These are phyloP conservation scores for Parnassius glacialis DNA, from an alignment of 2,888 invertebrate genomes.

Conservation along the genomic window DNA sequence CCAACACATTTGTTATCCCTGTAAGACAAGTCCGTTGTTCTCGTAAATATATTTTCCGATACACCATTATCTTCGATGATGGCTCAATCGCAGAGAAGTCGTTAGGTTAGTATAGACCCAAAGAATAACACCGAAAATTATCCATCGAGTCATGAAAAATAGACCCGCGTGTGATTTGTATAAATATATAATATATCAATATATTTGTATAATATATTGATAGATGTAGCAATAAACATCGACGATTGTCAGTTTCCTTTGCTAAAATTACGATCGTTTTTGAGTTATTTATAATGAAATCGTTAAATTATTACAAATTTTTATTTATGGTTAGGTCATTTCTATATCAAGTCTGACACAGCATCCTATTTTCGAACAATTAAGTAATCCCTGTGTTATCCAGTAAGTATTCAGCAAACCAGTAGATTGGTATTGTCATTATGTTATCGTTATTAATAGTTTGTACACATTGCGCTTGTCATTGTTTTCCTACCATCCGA, in stretches of 20 bases:
- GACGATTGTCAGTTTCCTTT: conserved; percentile 65
- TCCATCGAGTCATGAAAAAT: conserved; percentile 1
- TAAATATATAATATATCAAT: too few relatives aligned
- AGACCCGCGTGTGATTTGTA: conserved; percentile 15
- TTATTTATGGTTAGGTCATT: neutral
- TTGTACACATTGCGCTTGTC: too few relatives aligned
- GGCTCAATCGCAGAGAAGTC: neutral
- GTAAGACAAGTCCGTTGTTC: neutral
- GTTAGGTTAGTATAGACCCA: neutral
- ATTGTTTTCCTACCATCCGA: too few relatives aligned
- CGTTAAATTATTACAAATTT: conserved; percentile 76
- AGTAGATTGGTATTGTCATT: too few relatives aligned
- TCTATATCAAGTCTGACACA: too few relatives aligned
- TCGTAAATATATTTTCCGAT: conserved; percentile 2
- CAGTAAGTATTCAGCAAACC: too few relatives aligned
- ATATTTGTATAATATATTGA: too few relatives aligned
- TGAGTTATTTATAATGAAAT: conserved; percentile 70
- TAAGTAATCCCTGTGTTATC: too few relatives aligned
- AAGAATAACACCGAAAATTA: conserved; percentile 1
- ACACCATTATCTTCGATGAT: neutral
- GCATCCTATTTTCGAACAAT: too few relatives aligned
- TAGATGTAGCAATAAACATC: conserved; percentile 55
- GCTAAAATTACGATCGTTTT: conserved; percentile 45
- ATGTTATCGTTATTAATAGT: too few relatives aligned
- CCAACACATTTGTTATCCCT: neutral